phyloP scores from a whole-genome alignment of 2,797 vertebrate genomes.

The Sebastes cheni region DNA sequence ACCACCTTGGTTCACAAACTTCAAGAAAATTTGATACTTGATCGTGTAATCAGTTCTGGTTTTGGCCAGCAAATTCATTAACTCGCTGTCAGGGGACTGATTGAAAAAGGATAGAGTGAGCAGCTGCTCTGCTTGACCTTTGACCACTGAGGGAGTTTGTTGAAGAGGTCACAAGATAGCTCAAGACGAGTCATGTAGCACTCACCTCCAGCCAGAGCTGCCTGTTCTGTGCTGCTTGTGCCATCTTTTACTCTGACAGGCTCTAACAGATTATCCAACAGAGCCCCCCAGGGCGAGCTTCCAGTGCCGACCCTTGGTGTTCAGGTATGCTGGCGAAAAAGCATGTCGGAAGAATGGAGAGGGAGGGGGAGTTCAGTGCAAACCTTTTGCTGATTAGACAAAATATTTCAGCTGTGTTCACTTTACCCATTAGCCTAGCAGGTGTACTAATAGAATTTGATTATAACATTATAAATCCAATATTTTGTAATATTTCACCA shows the following conservation, averaged over 20 bases:
- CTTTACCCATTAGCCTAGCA: background rate
- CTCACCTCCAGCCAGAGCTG: slow-evolving; percentile 25
- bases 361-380: background rate
- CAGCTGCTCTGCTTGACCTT: slow-evolving; percentile 36
- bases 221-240: slow-evolving; percentile 13
- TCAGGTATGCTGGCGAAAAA: slow-evolving; percentile 41
- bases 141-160: slow-evolving; percentile 4
- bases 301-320: slow-evolving; percentile 13
- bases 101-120: background rate
- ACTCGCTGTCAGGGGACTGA: background rate
- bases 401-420: background rate
- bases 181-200: slow-evolving; percentile 27
- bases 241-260: slow-evolving; percentile 35
- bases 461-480: background rate
- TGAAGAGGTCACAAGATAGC: slow-evolving; percentile 22
- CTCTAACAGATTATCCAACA: slow-evolving; percentile 29
- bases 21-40: background rate
- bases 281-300: slow-evolving; percentile 8
- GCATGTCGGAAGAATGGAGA: background rate
- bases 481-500: background rate
- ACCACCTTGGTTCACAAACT: too few species aligned
- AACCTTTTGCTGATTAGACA: background rate
- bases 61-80: background rate
- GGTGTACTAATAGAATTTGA: background rate
- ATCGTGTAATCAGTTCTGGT: background rate